Percentiles rank a stretch among this genome's conserved stretches.
These are phyloP conservation scores for Heliopora coerulea DNA, from an alignment of 92 coral and sea anemone species.

Conservation along the genomic window DNA sequence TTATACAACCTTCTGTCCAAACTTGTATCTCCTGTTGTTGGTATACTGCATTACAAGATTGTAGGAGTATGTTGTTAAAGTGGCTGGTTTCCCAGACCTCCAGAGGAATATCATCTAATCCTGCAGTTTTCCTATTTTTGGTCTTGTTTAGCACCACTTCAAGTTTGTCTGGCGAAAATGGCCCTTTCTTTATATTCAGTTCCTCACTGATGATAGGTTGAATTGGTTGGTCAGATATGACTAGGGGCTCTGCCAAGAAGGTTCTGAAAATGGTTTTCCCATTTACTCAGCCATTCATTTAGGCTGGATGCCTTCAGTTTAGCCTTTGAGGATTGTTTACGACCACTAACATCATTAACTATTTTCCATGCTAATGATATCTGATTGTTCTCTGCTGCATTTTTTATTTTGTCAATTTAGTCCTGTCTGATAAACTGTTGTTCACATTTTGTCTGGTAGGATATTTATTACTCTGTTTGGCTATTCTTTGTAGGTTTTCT, in stretches of 20 bases:
- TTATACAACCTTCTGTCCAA: neutral
- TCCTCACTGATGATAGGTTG: constrained; percentile 32
- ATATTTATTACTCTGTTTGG: too few species aligned
- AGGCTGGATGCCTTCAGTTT: constrained; percentile 21
- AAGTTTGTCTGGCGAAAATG: constrained; percentile 11
- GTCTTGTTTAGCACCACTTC: constrained; percentile 14
- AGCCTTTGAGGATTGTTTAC: constrained; percentile 26
- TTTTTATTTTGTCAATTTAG: constrained; percentile 1
- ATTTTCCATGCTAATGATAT: constrained; percentile 41
- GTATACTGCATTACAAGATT: constrained; percentile 39
- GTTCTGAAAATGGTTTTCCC: constrained; percentile 47
- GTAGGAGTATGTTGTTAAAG: constrained; percentile 47
- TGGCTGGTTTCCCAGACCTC: constrained; percentile 47
- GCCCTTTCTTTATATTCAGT: constrained; percentile 22
- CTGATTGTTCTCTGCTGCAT: constrained; percentile 13
- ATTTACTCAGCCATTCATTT: constrained; percentile 20
- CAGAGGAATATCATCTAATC: constrained; percentile 49
- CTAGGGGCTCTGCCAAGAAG: constrained; percentile 52
- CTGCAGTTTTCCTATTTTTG: constrained; percentile 9
- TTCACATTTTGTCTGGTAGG: too few species aligned
- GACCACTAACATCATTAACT: constrained; percentile 51
- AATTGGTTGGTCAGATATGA: constrained; percentile 20
- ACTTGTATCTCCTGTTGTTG: neutral
- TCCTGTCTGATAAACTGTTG: too few species aligned
- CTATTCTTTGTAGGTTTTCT: constrained; percentile 17